Base-by-base conservation (phyloP, 2,797 vertebrate species). In the Argentina silus region DNA sequence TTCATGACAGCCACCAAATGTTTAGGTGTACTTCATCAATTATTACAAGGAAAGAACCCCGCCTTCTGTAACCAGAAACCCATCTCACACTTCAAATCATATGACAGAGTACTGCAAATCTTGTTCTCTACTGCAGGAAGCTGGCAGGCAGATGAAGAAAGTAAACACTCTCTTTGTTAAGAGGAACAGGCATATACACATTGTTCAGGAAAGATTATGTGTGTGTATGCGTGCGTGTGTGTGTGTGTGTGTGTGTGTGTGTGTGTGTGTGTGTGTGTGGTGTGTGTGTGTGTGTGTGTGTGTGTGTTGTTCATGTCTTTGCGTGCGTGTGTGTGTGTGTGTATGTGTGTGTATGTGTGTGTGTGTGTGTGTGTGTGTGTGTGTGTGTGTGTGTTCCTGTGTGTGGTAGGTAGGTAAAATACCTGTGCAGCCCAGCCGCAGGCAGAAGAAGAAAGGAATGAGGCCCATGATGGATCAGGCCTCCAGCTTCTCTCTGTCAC, bases 341-440 rank as follows among this genome's bases (percentile, higher is more conserved):
- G 65, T 3, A 17, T n/a, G 15, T 23, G 59, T 23, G 57, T 69
- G n/a, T 17, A 11, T 53, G 47, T 23, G 59, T 59, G 19, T 36
- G 8, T 53, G 14, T 56, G 3, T 12, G n/a, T 10, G 51, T 11
- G 21, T 43, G 3, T 45, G 7, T 36, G 23, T 63, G 21, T 53
- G 17, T 57, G 27, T 55, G 45, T 21, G 42, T 66, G 62, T 65
- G 70, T 55, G n/a, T 73, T 59, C 43, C 50, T 59, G 72, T 50
- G 47, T 48, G 50, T 23, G 59, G 8, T 9, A 19, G 48, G 51
- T 17, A 12, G 42, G 17, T 12, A 55, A 47, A 69, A 63, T 48
- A 62, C 66, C 65, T 61, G 45, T 65, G 27, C 59, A 36, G 55
- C 17, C 8, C 7, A 42, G 56, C 65, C 65, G 8, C 44, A 53